Percentiles rank a stretch among this genome's conserved stretches.
phyloP scores from a whole-genome alignment of 2,113 vertebrate species.

The Cyprinodon brontotheroides region DNA sequence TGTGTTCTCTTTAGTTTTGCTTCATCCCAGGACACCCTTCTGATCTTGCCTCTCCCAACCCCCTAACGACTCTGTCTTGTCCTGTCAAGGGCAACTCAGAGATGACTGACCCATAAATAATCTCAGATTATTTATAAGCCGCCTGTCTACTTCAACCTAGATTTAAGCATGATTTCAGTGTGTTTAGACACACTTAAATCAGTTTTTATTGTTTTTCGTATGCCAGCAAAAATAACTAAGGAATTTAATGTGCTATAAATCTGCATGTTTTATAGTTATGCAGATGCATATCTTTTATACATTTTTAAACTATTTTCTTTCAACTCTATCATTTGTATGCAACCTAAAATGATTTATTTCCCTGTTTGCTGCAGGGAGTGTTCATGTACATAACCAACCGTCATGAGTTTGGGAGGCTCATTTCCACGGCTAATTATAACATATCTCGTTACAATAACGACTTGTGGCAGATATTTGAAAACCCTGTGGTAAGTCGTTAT shows the following conservation, averaged over 20 bases:
- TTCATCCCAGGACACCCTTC: constrained; percentile 50
- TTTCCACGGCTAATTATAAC: constrained; percentile 97
- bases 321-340: constrained; percentile 1
- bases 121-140: constrained; percentile 73
- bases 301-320: constrained; percentile 7
- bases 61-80: constrained; percentile 34
- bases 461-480: constrained; percentile 98
- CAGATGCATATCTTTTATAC: constrained; percentile 7
- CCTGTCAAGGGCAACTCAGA: background rate
- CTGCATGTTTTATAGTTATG: constrained; percentile 29
- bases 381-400: constrained; percentile 98
- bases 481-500: constrained; percentile 90
- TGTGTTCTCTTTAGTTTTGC: constrained; percentile 68
- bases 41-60: constrained; percentile 44
- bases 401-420: constrained; percentile 94
- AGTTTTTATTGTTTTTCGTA: constrained; percentile 21
- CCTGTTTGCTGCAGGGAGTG: constrained; percentile 83
- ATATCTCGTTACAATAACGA: constrained; percentile 93
- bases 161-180: constrained; percentile 54
- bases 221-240: constrained; percentile 23
- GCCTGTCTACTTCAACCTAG: constrained; percentile 29
- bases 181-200: constrained; percentile 55
- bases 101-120: constrained; percentile 66
- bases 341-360: constrained; percentile 61
- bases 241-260: constrained; percentile 11